phyloP scores from a whole-genome alignment of 2,888 invertebrate species.

The Mystacides longicornis region DNA sequence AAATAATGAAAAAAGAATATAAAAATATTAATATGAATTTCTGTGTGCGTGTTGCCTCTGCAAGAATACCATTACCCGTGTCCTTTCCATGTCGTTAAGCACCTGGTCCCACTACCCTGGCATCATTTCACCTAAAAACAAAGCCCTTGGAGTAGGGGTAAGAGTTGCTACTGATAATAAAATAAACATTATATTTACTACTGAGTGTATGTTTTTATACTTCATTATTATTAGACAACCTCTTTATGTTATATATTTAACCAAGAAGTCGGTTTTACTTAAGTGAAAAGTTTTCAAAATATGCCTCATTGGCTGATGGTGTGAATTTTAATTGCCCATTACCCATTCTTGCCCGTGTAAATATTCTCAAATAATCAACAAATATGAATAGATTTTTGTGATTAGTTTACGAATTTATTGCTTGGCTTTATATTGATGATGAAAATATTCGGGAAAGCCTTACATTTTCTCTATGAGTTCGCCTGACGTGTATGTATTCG shows the following conservation, averaged over 20 bases:
- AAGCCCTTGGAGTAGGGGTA: slow-evolving; percentile 14
- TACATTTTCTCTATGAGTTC: too few relatives aligned
- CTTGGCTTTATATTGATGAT: too few relatives aligned
- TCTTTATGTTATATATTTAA: slow-evolving; percentile 21
- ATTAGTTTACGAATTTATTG: too few relatives aligned
- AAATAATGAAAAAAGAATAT: slow-evolving; percentile 4
- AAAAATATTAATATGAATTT: slow-evolving; percentile 21
- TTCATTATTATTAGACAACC: slow-evolving; percentile 21
- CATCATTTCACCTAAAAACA: slow-evolving; percentile 19
- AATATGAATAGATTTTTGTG: too few relatives aligned
- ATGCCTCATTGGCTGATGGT: too few relatives aligned
- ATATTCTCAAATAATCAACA: too few relatives aligned
- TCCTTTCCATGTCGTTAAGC: slow-evolving; percentile 26
- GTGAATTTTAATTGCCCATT: too few relatives aligned
- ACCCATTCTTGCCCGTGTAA: too few relatives aligned
- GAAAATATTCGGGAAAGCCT: too few relatives aligned
- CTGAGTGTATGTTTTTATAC: too few relatives aligned
- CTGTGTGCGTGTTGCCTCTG: slow-evolving; percentile 16
- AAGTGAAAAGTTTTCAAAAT: slow-evolving; percentile 24
- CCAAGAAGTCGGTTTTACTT: slow-evolving; percentile 21
- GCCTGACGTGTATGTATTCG: too few relatives aligned
- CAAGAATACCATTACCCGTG: slow-evolving; percentile 25
- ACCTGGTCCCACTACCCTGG: slow-evolving; percentile 22
- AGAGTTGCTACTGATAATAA: slow-evolving; percentile 22
- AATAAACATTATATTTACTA: slow-evolving; percentile 23